phyloP scores from a whole-genome alignment of 1,140 invertebrate genomes.

The Scylla paramamosain region DNA sequence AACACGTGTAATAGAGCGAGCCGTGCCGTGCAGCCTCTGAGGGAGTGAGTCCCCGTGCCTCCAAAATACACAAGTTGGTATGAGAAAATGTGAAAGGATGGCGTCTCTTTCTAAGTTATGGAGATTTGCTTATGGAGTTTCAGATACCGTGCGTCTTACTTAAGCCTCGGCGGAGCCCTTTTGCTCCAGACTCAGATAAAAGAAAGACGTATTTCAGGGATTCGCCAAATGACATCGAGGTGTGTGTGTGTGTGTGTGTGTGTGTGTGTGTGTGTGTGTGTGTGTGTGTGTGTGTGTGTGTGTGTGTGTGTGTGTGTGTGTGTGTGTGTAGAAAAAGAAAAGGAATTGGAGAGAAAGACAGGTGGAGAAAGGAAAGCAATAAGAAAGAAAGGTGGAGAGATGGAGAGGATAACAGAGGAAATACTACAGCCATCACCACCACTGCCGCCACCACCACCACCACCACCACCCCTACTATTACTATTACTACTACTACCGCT shows the following conservation, averaged over 20 bases:
- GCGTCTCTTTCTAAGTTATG: background rate
- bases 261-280: too few species aligned
- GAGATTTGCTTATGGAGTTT: background rate
- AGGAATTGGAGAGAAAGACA: background rate
- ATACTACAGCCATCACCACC: too few species aligned
- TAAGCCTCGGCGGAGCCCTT: background rate
- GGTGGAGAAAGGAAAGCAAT: background rate
- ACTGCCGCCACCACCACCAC: too few species aligned
- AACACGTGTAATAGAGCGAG: too few species aligned
- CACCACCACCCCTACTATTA: too few species aligned
- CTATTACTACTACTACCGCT: too few species aligned
- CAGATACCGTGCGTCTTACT: background rate
- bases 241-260: too few species aligned
- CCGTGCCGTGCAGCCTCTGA: too few species aligned
- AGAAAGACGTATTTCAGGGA: background rate
- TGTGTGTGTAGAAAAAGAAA: background rate
- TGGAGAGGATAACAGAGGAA: background rate
- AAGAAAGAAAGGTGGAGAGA: background rate
- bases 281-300: background rate
- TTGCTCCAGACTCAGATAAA: background rate
- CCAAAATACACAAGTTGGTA: too few species aligned
- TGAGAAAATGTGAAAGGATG: background rate
- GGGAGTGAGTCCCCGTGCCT: too few species aligned
- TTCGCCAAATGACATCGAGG: background rate
- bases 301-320: background rate